Evolutionary conservation across 92 coral and sea anemone genomes (phyloP).

Genomic region (Actinostola sp.): DNA sequence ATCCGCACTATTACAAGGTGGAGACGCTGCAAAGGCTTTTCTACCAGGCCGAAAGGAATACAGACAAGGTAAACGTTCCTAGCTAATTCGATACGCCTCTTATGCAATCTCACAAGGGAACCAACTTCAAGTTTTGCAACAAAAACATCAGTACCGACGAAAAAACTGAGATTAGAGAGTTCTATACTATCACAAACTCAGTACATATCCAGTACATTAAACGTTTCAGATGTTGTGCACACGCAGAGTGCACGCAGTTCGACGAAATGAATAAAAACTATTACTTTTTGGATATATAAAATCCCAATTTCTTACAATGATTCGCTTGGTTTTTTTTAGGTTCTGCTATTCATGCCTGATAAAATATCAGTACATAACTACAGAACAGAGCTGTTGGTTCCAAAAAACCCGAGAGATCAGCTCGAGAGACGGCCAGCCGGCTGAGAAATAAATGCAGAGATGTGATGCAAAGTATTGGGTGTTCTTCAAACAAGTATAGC

Average conservation of each 20-base stretch:
- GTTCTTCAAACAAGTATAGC: slow-evolving; percentile 29
- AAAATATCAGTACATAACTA: slow-evolving; percentile 79
- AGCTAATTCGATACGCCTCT: too few relatives aligned
- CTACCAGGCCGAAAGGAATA: slow-evolving; percentile 39
- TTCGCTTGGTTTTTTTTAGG: slow-evolving; percentile 21
- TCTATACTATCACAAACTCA: too few relatives aligned
- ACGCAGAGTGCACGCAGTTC: too few relatives aligned
- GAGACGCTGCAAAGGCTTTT: slow-evolving; percentile 60
- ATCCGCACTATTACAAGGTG: slow-evolving; percentile 67
- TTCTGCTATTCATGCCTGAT: slow-evolving; percentile 69
- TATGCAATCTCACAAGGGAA: too few relatives aligned
- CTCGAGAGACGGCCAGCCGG: slow-evolving; percentile 63
- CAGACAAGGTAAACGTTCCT: slow-evolving; percentile 74
- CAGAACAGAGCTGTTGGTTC: slow-evolving; percentile 76
- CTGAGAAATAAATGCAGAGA: slow-evolving; percentile 80
- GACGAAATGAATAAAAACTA: too few relatives aligned
- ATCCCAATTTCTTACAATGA: neutral
- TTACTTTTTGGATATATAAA: too few relatives aligned
- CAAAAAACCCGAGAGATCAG: slow-evolving; percentile 78
- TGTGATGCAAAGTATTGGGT: slow-evolving; percentile 42
- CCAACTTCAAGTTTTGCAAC: too few relatives aligned
- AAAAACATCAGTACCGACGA: too few relatives aligned
- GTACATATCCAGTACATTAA: too few relatives aligned
- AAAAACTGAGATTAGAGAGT: too few relatives aligned
- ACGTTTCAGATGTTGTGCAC: too few relatives aligned